phyloP scores from a whole-genome alignment of 2,888 invertebrate species.

The Polylopha cassiicola region DNA sequence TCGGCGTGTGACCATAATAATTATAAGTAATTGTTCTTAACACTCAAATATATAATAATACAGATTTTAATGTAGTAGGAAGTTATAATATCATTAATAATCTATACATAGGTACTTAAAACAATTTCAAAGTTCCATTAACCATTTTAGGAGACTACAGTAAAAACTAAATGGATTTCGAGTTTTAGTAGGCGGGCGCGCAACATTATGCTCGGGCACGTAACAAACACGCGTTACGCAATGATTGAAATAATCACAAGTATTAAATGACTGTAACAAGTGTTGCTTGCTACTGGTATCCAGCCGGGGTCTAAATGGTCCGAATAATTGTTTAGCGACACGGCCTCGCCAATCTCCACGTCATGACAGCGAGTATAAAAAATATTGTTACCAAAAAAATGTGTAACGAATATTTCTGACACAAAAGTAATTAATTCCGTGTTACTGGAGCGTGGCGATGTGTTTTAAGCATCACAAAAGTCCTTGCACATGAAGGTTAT shows the following conservation, averaged over 20 bases:
- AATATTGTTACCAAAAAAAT: neutral
- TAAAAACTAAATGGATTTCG: too few species aligned
- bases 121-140: too few species aligned
- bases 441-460: too few species aligned
- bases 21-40: neutral
- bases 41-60: neutral
- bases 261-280: conserved; percentile 17
- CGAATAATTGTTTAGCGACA: conserved; percentile 22
- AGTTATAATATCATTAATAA: too few species aligned
- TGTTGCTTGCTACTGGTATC: conserved; percentile 19
- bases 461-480: too few species aligned
- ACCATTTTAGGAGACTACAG: too few species aligned
- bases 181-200: too few species aligned
- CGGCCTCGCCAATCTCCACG: conserved; percentile 5
- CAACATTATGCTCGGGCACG: too few species aligned
- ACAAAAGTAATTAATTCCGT: too few species aligned
- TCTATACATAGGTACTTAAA: too few species aligned
- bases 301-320: conserved; percentile 18
- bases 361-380: conserved; percentile 1
- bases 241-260: conserved; percentile 7
- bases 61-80: neutral
- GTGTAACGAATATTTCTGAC: too few species aligned
- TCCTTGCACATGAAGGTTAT: too few species aligned
- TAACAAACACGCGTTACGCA: conserved; percentile 13
- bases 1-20: conserved; percentile 13